phyloP scores from a whole-genome alignment of 2,797 vertebrate genomes.

The Semotilus atromaculatus region DNA sequence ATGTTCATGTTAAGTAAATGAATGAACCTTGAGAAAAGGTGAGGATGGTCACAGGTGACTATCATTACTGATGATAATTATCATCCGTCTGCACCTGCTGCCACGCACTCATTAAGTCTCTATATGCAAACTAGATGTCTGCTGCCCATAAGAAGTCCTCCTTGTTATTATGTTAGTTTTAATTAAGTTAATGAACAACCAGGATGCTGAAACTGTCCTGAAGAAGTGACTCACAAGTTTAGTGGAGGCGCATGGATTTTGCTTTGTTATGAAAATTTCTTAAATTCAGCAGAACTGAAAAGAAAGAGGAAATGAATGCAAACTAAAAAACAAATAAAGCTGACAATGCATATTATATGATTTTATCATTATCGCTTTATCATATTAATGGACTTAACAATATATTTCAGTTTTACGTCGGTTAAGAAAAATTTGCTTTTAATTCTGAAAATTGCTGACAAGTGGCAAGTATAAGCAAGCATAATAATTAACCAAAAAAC shows the following conservation, averaged over 20 bases:
- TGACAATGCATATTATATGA: not conserved
- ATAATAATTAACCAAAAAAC: not conserved
- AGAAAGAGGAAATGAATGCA: not conserved
- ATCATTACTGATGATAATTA: slow-evolving; percentile 99
- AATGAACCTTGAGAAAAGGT: slow-evolving; percentile 69
- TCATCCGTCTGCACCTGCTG: slow-evolving; percentile 99
- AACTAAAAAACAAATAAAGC: not conserved
- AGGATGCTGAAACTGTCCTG: slow-evolving; percentile 76
- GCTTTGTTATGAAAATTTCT: slow-evolving; percentile 51
- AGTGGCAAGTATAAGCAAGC: too few species aligned
- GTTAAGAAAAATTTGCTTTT: too few species aligned
- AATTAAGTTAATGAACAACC: slow-evolving; percentile 99
- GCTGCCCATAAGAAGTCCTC: slow-evolving; percentile 82
- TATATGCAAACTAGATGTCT: slow-evolving; percentile 95
- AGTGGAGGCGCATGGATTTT: slow-evolving; percentile 58
- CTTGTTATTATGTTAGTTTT: slow-evolving; percentile 97
- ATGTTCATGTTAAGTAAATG: slow-evolving; percentile 6
- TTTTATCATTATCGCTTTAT: not conserved
- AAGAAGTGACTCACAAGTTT: slow-evolving; percentile 61
- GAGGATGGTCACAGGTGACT: slow-evolving; percentile 98
- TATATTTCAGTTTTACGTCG: not conserved
- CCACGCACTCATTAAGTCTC: slow-evolving; percentile 98
- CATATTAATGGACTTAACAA: not conserved
- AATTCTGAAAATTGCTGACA: too few species aligned
- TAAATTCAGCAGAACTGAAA: slow-evolving; percentile 61